Base-by-base conservation (phyloP, 2,888 invertebrate genomes). In the Lasioglossum zephyrum region DNA sequence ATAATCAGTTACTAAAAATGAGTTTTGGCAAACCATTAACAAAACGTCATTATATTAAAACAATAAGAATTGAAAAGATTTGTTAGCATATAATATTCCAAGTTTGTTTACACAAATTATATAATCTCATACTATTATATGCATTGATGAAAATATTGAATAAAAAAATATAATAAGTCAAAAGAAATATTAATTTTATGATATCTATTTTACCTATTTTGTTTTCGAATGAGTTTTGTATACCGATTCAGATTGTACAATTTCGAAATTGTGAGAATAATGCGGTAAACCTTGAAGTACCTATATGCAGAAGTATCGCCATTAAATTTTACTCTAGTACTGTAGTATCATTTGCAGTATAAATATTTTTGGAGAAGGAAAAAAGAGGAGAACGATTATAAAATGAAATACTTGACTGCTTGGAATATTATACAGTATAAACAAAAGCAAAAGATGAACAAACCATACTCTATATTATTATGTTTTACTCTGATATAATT, bases 201-300 rank as follows among this genome's bases (percentile, higher is more conserved):
- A 9, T 36, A 66, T 66, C 3, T 66, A 31, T 16, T 66, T 18
- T 36, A 66, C 36, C 31, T 18, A 6, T 31, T 13, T 13, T 63
- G 5, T 31, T 31, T 63, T 16, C 16, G 16, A 26, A 16, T 63
- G 6, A 63, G 31, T 63, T 63, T 26, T 31, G 5, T 13, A 18
- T 16, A 63, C 16, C 16, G 31, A 63, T 63, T 63, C 13, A 31
- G 63, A 57, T 57, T n/a, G 57, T 36, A 18, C 18, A 18, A 31
- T 66, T 18, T 31, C 8, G 3, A 66, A 66, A 66, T 22, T 39
- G 4, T 69, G 9, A 69, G 22, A 69, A 22, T 39, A 69, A 39
- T 69, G 22, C 31, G 0, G 22, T 22, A 39, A 76, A 82, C 82
- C 73, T 77, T 84, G 49, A 57, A 82, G 53, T 84, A 66, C 53